A percentile compares a stretch with the other conserved stretches of the same genome.
These are phyloP conservation scores for Dasysyrphus tricinctus DNA, from an alignment of 2,888 invertebrate species.

Conservation along the genomic window DNA sequence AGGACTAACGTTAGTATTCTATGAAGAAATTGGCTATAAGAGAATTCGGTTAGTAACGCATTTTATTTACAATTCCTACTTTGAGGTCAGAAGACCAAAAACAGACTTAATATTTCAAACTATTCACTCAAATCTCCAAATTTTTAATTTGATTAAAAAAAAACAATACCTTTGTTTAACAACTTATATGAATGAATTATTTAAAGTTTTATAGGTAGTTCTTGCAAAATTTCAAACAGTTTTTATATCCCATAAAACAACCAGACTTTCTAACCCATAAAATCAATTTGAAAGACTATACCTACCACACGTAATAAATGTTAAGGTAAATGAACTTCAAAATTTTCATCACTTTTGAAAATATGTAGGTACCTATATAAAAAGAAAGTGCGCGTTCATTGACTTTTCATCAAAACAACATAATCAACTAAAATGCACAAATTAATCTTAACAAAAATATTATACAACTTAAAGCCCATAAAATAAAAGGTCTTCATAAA, in stretches of 20 bases:
- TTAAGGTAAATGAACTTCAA: conserved; percentile 65
- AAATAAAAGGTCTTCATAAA: conserved; percentile 6
- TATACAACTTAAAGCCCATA: background rate
- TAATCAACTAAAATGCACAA: conserved; percentile 32
- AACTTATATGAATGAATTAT: no score
- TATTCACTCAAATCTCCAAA: no score
- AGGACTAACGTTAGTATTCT: no score
- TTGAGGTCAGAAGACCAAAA: no score
- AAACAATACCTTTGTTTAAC: no score
- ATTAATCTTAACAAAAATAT: conserved; percentile 12
- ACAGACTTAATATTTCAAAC: no score
- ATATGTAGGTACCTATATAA: background rate
- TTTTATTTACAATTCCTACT: no score
- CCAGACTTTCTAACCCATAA: conserved; percentile 58
- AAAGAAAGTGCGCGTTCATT: conserved; percentile 67
- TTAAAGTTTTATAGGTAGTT: background rate
- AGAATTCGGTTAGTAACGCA: no score
- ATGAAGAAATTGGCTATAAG: no score
- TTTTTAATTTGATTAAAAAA: no score
- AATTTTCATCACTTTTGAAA: conserved; percentile 37
- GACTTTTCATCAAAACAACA: conserved; percentile 52
- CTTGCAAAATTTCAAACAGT: background rate
- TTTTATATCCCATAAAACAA: conserved; percentile 21
- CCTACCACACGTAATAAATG: background rate
- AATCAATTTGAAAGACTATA: conserved; percentile 37